A percentile compares a stretch with the other conserved stretches of the same genome.
phyloP scores from a whole-genome alignment of 1,140 invertebrate species.

The Anastrepha obliqua region DNA sequence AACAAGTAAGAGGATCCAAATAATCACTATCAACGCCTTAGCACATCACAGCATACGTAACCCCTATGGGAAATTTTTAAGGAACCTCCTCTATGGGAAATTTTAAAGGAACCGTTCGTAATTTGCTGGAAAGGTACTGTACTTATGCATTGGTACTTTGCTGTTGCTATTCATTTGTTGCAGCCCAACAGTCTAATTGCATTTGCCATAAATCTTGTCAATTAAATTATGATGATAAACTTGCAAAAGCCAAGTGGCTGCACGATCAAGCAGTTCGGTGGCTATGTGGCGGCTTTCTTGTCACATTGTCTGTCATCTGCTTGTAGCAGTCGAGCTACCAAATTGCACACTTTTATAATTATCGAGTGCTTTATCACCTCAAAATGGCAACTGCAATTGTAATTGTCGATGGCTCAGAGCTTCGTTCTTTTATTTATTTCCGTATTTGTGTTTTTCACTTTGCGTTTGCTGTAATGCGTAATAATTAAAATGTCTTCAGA shows the following conservation, averaged over 20 bases:
- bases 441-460: no score
- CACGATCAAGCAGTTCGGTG: not conserved
- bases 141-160: slow-evolving; percentile 63
- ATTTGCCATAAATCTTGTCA: slow-evolving; percentile 74
- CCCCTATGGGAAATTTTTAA: no score
- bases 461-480: no score
- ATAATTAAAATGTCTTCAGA: slow-evolving; percentile 43
- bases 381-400: slow-evolving; percentile 41
- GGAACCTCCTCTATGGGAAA: no score
- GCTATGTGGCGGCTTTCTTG: not conserved
- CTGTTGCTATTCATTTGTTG: slow-evolving; percentile 1
- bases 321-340: not conserved
- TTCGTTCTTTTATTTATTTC: not conserved
- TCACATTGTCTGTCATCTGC: not conserved
- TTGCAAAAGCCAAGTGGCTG: slow-evolving; percentile 38
- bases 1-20: no score
- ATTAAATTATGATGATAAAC: slow-evolving; percentile 70
- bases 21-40: no score
- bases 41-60: no score
- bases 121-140: no score
- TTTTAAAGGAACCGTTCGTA: no score
- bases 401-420: not conserved
- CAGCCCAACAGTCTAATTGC: slow-evolving; percentile 65
- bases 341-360: slow-evolving; percentile 63
- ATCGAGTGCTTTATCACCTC: slow-evolving; percentile 73